Conservation (phyloP, 2,797 vertebrate genomes). For the Peromyscus aztecus region DNA sequence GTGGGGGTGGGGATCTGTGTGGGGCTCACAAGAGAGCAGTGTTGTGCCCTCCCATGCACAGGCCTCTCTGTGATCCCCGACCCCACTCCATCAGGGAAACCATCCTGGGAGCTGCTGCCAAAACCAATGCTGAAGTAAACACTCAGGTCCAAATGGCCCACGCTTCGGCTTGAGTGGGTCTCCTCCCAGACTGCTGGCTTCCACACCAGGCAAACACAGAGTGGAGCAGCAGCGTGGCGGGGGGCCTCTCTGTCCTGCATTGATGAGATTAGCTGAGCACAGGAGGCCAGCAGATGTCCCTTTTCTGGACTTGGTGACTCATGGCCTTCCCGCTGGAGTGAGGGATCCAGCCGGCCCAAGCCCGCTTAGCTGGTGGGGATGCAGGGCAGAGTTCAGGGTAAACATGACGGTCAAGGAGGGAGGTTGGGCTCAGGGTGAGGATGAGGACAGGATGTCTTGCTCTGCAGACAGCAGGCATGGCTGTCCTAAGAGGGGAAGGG, state of each 20-base stretch:
- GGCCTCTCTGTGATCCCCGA: neutral
- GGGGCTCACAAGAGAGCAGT: neutral
- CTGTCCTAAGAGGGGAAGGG: neutral
- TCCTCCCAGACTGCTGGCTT: neutral
- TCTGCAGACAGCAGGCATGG: neutral
- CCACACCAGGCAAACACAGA: conserved; percentile 58
- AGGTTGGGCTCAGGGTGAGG: conserved; percentile 55
- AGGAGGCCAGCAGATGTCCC: conserved; percentile 73
- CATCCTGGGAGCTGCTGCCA: conserved; percentile 43
- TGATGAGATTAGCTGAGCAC: conserved; percentile 49
- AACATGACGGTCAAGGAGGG: conserved; percentile 65
- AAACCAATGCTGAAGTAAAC: conserved; percentile 60
- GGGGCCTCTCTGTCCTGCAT: conserved; percentile 48
- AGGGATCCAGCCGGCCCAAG: conserved; percentile 58
- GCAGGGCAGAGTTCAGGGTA: conserved; percentile 71
- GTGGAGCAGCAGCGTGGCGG: neutral
- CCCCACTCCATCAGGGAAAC: conserved; percentile 46
- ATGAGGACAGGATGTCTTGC: conserved; percentile 42
- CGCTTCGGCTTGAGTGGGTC: neutral
- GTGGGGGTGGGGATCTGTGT: neutral
- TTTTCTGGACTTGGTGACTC: conserved; percentile 66
- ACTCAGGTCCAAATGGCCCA: neutral
- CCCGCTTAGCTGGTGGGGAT: conserved; percentile 28
- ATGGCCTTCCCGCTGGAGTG: conserved; percentile 74
- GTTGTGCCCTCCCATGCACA: neutral